Evolutionary conservation across 1,140 invertebrate genomes (phyloP).

Genomic region (Dinothrombium tinctorium): DNA sequence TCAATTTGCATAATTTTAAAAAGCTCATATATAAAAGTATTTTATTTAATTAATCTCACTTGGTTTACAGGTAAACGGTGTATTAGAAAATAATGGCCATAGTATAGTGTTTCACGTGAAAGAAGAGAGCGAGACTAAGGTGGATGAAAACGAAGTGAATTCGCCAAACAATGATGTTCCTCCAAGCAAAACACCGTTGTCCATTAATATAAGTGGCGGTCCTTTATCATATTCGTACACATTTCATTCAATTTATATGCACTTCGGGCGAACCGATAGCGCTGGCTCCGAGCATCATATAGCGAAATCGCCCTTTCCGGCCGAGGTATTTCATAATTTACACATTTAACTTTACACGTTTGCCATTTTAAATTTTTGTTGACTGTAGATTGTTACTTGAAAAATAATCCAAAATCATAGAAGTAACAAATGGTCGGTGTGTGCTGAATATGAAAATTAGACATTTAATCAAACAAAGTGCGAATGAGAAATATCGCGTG

Average conservation of each 20-base stretch:
- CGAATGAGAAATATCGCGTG: no score
- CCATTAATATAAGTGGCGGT: constrained; percentile 58
- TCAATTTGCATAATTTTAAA: no score
- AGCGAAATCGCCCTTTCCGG: constrained; percentile 73
- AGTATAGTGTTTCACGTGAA: constrained; percentile 47
- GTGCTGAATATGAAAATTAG: no score
- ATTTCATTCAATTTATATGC: constrained; percentile 79
- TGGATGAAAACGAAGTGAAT: not conserved
- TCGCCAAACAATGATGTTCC: not conserved
- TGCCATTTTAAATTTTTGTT: no score
- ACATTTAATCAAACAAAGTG: no score
- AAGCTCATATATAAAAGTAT: no score
- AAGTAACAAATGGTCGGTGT: no score
- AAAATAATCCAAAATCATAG: no score
- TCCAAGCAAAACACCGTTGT: not conserved
- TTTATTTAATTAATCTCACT: constrained; percentile 25
- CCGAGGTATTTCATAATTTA: constrained; percentile 65
- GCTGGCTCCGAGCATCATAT: constrained; percentile 80
- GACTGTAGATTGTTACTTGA: no score
- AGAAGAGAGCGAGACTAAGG: not conserved
- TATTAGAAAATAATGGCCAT: constrained; percentile 73
- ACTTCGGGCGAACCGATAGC: constrained; percentile 64
- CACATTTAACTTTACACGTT: no score
- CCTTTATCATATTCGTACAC: constrained; percentile 85
- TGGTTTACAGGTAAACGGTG: constrained; percentile 30